Base-by-base conservation (phyloP, 2,797 vertebrate species). In the Danio aesculapii region DNA sequence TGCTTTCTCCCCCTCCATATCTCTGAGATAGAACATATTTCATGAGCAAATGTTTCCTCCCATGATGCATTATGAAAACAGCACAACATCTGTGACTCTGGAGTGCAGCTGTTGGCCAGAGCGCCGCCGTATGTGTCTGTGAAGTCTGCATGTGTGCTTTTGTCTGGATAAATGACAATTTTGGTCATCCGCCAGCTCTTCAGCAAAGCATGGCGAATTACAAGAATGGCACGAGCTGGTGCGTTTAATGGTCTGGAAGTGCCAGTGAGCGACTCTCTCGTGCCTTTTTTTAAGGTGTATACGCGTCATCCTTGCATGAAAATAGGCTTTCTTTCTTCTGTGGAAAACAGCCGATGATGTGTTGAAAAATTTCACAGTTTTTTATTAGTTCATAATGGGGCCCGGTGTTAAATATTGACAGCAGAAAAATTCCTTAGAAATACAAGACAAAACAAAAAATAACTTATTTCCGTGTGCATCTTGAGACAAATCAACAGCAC, bases 41-140 rank as follows among this genome's bases (percentile, higher is more conserved):
- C 44, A 41, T 13, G 46, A 52, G 19, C 62, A 79, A 77, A 79
- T 68, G 57, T 16, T 55, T 75, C 19, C 41, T 75, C 58, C 67
- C 49, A 19, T 57, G 66, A 80, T 73, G 77, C 55, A 72, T 79
- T 61, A 79, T 66, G 53, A 72, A 19, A 73, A 72, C 61, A 19
- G 12, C 62, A 73, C 72, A 74, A 80, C 81, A 83, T 83, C 62
- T 83, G 81, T 49, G 30, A 49, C 61, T 64, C 30, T 44, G 62
- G 21, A 74, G 68, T 81, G 67, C 81, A 85, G 81, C 69, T 85
- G 78, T 59, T 81, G 59, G 74, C 21, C 57, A 50, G 63, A 81
- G 69, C 73, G 17, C 7, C 63, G 52, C 66, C 30, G 68, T 77
- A 68, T 85, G 73, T 58, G 55, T 62, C 44, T 75, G 47, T 41